phyloP scores from a whole-genome alignment of 2,797 vertebrate species.

The Silurus aristotelis region DNA sequence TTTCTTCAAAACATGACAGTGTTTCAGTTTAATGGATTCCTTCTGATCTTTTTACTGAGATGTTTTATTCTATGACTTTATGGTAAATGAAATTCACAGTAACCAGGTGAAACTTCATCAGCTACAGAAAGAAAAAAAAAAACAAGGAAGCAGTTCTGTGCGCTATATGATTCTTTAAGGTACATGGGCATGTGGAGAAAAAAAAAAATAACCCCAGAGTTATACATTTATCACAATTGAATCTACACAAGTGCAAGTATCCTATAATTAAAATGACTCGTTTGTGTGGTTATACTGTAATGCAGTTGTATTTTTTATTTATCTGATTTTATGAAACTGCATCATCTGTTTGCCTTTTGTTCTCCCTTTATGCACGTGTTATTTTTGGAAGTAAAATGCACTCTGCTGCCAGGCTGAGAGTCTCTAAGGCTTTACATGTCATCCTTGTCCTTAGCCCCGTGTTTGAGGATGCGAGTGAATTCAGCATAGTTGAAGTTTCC shows the following conservation, averaged over 20 bases:
- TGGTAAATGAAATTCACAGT: conserved; percentile 11
- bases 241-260: conserved; percentile 34
- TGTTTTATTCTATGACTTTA: background rate
- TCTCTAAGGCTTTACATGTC: conserved; percentile 73
- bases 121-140: background rate
- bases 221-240: background rate
- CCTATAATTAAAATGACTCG: background rate
- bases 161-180: background rate
- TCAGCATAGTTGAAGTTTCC: conserved; percentile 99
- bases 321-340: background rate
- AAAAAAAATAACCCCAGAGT: background rate
- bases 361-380: conserved; percentile 18
- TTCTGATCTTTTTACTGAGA: background rate
- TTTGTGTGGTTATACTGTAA: conserved; percentile 8
- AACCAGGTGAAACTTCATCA: background rate
- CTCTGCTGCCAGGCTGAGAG: conserved; percentile 12
- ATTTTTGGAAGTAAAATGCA: background rate
- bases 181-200: background rate
- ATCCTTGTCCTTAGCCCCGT: conserved; percentile 97
- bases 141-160: background rate
- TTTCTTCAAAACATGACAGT: background rate
- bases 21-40: conserved; percentile 6
- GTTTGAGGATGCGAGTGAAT: conserved; percentile 98
- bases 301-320: background rate
- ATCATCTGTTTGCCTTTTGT: background rate